Percentiles rank a stretch among this genome's conserved stretches.
Conservation (phyloP, 2,797 vertebrate species). For the Pachyuromys duprasi region DNA sequence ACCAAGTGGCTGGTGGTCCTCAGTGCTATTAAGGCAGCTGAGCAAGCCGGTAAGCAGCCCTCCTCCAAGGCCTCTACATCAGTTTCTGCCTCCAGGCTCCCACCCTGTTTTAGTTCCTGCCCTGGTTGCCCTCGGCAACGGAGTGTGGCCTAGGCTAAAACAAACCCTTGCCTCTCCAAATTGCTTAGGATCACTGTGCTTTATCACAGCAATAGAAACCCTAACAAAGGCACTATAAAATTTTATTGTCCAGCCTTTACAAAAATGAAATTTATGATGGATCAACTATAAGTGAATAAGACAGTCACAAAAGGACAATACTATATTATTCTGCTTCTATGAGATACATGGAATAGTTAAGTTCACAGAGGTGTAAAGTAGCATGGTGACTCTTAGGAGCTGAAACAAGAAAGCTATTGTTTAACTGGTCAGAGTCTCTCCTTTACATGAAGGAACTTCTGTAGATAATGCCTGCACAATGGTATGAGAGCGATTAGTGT, state of each 20-base stretch:
- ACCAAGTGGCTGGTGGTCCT: background rate
- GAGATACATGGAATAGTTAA: background rate
- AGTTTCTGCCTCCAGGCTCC: background rate
- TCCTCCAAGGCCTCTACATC: background rate
- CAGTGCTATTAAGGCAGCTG: background rate
- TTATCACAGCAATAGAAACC: background rate
- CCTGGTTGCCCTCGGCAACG: background rate
- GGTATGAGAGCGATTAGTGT: background rate
- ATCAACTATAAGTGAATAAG: background rate
- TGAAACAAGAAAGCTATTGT: background rate
- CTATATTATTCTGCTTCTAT: background rate
- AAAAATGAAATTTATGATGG: background rate
- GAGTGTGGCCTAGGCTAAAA: background rate
- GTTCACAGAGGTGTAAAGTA: background rate
- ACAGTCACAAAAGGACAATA: background rate
- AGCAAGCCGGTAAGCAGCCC: background rate
- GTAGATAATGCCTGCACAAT: background rate
- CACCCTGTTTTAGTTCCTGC: background rate
- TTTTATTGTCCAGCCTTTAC: slow-evolving; percentile 19
- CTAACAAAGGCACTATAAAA: background rate
- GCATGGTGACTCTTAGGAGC: background rate
- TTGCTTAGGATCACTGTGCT: background rate
- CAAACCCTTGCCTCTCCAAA: background rate
- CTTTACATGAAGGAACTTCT: background rate
- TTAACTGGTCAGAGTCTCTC: background rate